Evolutionary conservation across 1,140 invertebrate genomes (phyloP).

Genomic region (Arion vulgaris): DNA sequence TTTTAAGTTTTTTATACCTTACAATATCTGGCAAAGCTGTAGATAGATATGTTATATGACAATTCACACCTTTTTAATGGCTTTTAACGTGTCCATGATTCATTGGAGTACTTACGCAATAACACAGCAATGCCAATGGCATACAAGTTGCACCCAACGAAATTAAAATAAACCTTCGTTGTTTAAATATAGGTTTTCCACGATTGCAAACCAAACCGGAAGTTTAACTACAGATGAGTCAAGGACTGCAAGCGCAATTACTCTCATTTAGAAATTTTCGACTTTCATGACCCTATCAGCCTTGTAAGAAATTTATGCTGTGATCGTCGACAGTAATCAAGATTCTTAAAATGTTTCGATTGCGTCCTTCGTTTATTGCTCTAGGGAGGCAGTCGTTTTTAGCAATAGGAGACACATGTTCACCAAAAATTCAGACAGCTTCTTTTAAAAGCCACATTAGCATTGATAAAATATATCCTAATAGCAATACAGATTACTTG

Average conservation of each 20-base stretch:
- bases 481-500: conserved; percentile 24
- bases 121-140: too few species aligned
- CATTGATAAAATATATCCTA: conserved; percentile 34
- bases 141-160: neutral
- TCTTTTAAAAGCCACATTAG: conserved; percentile 28
- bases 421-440: neutral
- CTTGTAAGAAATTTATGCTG: too few species aligned
- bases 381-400: neutral
- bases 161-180: neutral
- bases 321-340: too few species aligned
- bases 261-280: neutral
- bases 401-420: neutral
- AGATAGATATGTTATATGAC: too few species aligned
- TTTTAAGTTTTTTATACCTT: too few species aligned
- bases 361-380: neutral
- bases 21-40: too few species aligned
- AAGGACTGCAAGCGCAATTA: neutral
- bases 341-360: neutral
- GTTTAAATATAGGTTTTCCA: neutral
- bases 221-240: neutral
- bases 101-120: neutral
- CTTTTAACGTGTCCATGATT: neutral
- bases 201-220: neutral
- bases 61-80: neutral
- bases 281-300: neutral